Evolutionary conservation across 2,888 invertebrate genomes (phyloP).

Genomic region (Archips crataeganus): DNA sequence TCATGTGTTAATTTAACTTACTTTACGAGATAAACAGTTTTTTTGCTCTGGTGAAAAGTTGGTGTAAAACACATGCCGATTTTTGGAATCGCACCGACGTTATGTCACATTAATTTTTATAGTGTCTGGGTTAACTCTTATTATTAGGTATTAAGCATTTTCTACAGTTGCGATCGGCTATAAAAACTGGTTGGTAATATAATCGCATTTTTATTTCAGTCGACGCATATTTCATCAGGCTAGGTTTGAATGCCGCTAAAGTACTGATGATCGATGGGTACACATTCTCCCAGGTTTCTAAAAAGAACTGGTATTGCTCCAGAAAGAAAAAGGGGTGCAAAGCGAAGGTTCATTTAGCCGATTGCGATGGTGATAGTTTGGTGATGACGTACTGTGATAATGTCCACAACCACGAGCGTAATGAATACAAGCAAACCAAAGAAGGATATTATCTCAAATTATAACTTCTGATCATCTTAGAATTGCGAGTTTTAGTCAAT

Average conservation of each 20-base stretch:
- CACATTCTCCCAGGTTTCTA: constrained; percentile 44
- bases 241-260: background rate
- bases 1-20: too few relatives aligned
- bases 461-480: too few relatives aligned
- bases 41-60: too few relatives aligned
- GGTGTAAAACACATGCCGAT: too few relatives aligned
- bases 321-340: constrained; percentile 47
- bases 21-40: too few relatives aligned
- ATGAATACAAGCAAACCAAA: background rate
- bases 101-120: too few relatives aligned
- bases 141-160: too few relatives aligned
- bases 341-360: constrained; percentile 49
- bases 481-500: too few relatives aligned
- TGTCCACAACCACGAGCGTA: constrained; percentile 44
- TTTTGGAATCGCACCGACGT: too few relatives aligned
- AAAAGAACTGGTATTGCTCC: constrained; percentile 46
- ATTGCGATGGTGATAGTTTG: constrained; percentile 7
- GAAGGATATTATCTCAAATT: constrained; percentile 14
- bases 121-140: too few relatives aligned
- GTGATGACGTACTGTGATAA: constrained; percentile 12
- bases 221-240: background rate
- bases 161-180: too few relatives aligned
- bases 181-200: background rate
- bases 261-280: constrained; percentile 46
- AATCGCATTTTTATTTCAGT: background rate